Percentiles rank a stretch among this genome's conserved stretches.
phyloP scores from a whole-genome alignment of 2,888 invertebrate species.

The Tetragonula carbonaria region DNA sequence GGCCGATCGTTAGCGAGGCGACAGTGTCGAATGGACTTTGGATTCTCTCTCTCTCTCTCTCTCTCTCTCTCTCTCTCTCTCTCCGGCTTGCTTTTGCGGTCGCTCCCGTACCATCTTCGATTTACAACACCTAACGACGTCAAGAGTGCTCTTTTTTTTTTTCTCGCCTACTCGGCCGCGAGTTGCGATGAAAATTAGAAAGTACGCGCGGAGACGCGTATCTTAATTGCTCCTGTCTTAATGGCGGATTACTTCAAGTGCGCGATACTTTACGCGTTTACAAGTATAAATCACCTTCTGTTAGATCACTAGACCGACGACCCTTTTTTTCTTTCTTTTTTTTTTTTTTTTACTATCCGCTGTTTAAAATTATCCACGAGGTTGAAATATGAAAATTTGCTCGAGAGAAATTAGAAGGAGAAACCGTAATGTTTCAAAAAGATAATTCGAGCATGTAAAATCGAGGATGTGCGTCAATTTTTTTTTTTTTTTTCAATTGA shows the following conservation, averaged over 20 bases:
- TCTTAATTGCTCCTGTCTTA: neutral
- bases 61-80: neutral
- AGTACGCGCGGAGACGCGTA: neutral
- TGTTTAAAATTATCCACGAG: no score
- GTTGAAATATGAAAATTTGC: no score
- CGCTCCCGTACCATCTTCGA: slow-evolving; percentile 6
- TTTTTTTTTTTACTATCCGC: no score
- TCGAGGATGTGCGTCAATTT: no score
- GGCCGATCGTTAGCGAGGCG: slow-evolving; percentile 38
- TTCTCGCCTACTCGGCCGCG: neutral
- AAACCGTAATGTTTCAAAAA: no score
- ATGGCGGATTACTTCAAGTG: neutral
- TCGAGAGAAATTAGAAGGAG: no score
- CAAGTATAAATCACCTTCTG: no score
- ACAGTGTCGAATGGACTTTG: slow-evolving; percentile 27
- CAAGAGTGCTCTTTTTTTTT: neutral
- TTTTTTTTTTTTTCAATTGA: no score
- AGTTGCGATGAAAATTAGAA: slow-evolving; percentile 18
- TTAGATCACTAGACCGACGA: no score
- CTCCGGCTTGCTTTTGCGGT: neutral
- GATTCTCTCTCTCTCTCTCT: neutral
- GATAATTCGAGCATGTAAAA: no score
- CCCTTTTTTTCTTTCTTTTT: no score
- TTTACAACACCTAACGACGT: slow-evolving; percentile 23
- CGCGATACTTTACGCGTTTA: neutral